Evolutionary conservation across 2,888 invertebrate species (phyloP), one percentile per base, ranked within the genome.

Genomic region (Phyllotreta cruciferae): DNA sequence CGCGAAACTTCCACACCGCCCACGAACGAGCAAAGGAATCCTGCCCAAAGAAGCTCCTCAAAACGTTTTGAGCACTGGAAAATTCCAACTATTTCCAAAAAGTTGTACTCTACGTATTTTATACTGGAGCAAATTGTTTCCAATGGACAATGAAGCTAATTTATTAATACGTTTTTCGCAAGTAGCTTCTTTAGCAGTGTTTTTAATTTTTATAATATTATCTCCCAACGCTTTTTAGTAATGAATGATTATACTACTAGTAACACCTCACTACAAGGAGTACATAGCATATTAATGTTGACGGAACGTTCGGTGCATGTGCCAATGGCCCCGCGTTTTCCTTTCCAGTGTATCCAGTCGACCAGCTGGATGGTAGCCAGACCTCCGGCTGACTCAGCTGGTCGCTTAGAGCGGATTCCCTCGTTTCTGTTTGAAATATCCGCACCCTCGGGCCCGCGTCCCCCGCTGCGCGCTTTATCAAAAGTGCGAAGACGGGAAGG

Each of bases 351-450:
- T 10, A 41, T 41, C 45, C n/a, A 11, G 14, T 10, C 10, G 7
- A 45, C 11, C 13, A 10, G 7, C 14, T 8, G 10, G 10, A 10
- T 45, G 8, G 11, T 45, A 4, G 10, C 14, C n/a, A 11, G 55
- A 35, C 35, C 42, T 11, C 39, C 34, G 37, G 49, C 56, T 24
- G 34, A 62, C 45, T 57, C 52, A 56, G 36, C 53, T 67, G 67
- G 67, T 54, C 64, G 44, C 47, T 47, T 47, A 54, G 62, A 69
- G 63, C 64, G 67, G 67, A 69, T 69, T 69, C 66, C 69, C 67
- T 69, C 68, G 60, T 66, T 24, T 66, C 67, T 64, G 66, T 69
- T 69, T 67, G 67, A 69, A 24, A 67, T 66, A 67, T 68, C 67
- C 66, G 50, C 57, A 54, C 67, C 68, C 38, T 39, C 53, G 63